These are phyloP conservation scores for Hormiphora californensis DNA, from an alignment of 37 sponge, comb jelly and placozoan species.

Conservation along the genomic window DNA sequence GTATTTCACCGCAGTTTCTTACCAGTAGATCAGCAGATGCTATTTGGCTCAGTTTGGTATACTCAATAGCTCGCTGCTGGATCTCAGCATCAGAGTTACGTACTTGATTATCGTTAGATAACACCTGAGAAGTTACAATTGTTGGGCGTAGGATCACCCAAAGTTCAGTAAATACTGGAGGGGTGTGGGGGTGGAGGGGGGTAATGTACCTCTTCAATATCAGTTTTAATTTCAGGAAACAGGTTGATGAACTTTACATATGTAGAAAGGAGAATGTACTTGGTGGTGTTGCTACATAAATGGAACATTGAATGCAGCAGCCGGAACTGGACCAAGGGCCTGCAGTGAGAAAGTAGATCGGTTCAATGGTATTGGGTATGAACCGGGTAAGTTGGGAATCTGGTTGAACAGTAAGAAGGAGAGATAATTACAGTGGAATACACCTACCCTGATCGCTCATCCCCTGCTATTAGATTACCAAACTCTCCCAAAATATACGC, in stretches of 20 bases:
- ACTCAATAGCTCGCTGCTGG: conserved; percentile 88
- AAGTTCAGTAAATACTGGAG: no score
- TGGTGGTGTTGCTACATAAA: conserved; percentile 69
- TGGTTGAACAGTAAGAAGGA: background rate
- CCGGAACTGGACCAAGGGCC: conserved; percentile 80
- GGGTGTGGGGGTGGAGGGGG: no score
- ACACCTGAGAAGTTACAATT: conserved; percentile 62
- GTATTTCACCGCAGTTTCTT: conserved; percentile 23
- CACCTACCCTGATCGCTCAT: conserved; percentile 71
- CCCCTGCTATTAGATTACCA: conserved; percentile 93
- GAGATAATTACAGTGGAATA: background rate
- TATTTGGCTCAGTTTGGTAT: conserved; percentile 69
- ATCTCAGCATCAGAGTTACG: conserved; percentile 77
- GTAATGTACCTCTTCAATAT: conserved; percentile 58
- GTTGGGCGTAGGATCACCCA: no score
- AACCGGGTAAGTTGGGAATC: background rate
- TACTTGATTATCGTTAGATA: conserved; percentile 64
- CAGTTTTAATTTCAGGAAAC: conserved; percentile 83
- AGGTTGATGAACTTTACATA: conserved; percentile 94
- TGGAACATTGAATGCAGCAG: conserved; percentile 87
- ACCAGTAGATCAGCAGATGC: conserved; percentile 74
- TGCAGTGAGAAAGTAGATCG: background rate
- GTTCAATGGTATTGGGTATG: background rate
- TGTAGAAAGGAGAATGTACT: conserved; percentile 78
- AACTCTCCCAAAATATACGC: conserved; percentile 92